These are phyloP conservation scores for Protula sp. DNA, from an alignment of 2,888 invertebrate species.

Conservation along the genomic window DNA sequence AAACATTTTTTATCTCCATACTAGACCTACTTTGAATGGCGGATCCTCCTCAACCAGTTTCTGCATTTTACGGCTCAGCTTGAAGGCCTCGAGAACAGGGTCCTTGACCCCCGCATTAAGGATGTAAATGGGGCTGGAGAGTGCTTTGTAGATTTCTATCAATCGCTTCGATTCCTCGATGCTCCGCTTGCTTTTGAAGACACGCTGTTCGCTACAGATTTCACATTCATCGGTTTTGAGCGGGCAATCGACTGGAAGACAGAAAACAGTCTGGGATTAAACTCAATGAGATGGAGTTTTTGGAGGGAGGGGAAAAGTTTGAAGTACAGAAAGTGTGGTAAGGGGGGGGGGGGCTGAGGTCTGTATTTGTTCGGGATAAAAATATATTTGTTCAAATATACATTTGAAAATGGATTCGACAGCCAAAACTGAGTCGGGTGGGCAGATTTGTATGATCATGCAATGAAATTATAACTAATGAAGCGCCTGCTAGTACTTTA, in stretches of 20 bases:
- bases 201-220: neutral
- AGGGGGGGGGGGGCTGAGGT: too few relatives aligned
- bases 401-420: too few relatives aligned
- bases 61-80: slow-evolving; percentile 2
- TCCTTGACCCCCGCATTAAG: slow-evolving; percentile 5
- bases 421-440: too few relatives aligned
- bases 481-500: too few relatives aligned
- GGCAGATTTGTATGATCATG: too few relatives aligned
- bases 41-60: slow-evolving; percentile 1
- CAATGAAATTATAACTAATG: neutral
- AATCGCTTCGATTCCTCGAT: neutral
- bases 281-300: too few relatives aligned
- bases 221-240: neutral
- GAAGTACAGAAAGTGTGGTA: too few relatives aligned
- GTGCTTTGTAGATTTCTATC: slow-evolving; percentile 2
- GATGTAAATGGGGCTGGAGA: slow-evolving; percentile 10
- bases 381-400: neutral
- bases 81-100: slow-evolving; percentile 12
- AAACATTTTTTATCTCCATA: too few relatives aligned
- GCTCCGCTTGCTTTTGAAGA: neutral
- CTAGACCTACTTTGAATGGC: slow-evolving; percentile 2
- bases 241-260: neutral
- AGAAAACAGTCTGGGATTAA: too few relatives aligned
- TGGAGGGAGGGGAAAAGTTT: too few relatives aligned
- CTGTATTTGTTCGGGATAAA: too few relatives aligned